Base-by-base conservation (phyloP, 92 coral and sea anemone species). In the Porites rus region DNA sequence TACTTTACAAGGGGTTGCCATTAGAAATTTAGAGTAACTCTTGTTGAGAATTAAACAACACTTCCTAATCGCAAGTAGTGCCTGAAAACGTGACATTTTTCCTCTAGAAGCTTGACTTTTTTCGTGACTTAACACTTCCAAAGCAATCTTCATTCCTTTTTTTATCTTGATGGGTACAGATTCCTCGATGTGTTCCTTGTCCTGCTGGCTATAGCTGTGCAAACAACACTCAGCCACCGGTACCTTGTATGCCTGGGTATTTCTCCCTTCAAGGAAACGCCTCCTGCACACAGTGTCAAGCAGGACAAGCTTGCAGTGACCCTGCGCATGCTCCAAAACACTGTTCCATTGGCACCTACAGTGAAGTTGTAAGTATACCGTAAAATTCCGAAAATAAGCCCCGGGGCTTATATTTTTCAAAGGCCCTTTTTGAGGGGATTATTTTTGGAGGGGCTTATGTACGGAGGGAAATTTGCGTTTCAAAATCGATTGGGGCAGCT, bases 171-270 rank as follows among this genome's bases (percentile, higher is more conserved):
- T 28, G 24, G 24, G 74, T 22, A 12, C 83, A 88, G 78, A 22
- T 94, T 64, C 98, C 99, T 18, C 90, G 91, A 63, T 97, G 99
- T 79, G 84, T 85, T 7, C 93, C 98, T 5, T 97, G 99, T 56
- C 99, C 99, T 66, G 98, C 99, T 65, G 99, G 99, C 16, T 97
- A 95, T 90, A 90, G 82, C 79, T 97, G 99, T 91, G 88, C 60
- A 10, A 97, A 97, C 81, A 92, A 85, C 64, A 93, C 97, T 54
- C 97, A 91, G 77, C 97, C 97, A 67, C 99, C 99, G 1, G 97
- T 97, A 24, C 91, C 98, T 20, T 97, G 99, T 76, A 70, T 20
- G 12, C 72, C 98, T 24, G 99, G 99, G 53, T 97, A 61, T 62
- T 93, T 90, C 69, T 97, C 99, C 11, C 92, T 84, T 10, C 91